A percentile compares a stretch with the other conserved stretches of the same genome.
Conservation (phyloP, 2,888 invertebrate genomes). For the Oeneis ivallda region DNA sequence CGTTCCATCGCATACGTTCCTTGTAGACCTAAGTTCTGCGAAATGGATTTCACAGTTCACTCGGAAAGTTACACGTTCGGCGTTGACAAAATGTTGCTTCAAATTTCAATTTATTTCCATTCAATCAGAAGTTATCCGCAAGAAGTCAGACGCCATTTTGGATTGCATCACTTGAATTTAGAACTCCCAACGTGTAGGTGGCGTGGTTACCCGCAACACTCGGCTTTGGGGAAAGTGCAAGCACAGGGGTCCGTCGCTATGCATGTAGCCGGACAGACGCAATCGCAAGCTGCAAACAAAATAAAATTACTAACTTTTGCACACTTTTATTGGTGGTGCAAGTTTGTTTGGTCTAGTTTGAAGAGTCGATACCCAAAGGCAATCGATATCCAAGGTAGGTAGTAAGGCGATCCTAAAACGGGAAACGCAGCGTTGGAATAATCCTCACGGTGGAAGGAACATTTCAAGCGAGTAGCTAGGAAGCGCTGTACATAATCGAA, state of each 20-base stretch:
- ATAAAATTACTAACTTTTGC: conserved; percentile 5
- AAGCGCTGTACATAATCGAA: no score
- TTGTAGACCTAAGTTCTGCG: neutral
- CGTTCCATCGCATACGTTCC: no score
- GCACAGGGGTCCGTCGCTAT: conserved; percentile 72
- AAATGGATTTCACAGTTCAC: neutral
- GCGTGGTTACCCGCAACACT: conserved; percentile 55
- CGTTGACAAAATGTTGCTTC: neutral
- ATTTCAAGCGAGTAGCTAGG: no score
- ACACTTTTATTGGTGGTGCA: no score
- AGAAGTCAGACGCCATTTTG: conserved; percentile 38
- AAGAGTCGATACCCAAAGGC: no score
- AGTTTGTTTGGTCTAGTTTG: no score
- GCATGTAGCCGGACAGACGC: conserved; percentile 67
- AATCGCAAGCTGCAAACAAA: conserved; percentile 63
- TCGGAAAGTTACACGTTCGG: neutral
- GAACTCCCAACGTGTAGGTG: conserved; percentile 48
- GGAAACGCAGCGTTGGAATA: no score
- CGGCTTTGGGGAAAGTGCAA: conserved; percentile 68
- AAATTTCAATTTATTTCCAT: neutral
- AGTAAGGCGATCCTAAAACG: no score
- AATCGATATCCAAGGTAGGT: no score
- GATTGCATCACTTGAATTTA: conserved; percentile 54
- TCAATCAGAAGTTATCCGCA: neutral
- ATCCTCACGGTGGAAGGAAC: no score